Percentiles rank a stretch among this genome's conserved stretches.
These are phyloP conservation scores for Neosalanx taihuensis DNA, from an alignment of 2,797 vertebrate genomes.

Conservation along the genomic window DNA sequence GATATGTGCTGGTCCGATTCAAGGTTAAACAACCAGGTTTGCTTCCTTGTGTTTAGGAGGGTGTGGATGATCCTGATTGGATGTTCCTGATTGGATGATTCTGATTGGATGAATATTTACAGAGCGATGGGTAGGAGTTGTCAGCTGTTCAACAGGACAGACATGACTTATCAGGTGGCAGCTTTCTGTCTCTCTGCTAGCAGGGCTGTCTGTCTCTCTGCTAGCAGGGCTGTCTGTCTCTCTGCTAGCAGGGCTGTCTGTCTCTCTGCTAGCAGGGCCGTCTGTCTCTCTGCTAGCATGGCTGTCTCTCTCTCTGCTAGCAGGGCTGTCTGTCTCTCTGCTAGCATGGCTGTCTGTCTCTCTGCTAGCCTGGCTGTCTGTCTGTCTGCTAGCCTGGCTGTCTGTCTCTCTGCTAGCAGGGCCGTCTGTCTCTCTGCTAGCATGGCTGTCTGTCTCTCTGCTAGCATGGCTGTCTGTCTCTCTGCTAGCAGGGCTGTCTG, in stretches of 20 bases:
- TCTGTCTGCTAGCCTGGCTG: too few relatives aligned
- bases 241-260: background rate
- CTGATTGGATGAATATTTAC: conserved; percentile 32
- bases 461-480: background rate
- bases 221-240: conserved; percentile 52
- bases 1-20: background rate
- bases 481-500: too few relatives aligned
- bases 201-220: conserved; percentile 37
- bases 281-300: too few relatives aligned
- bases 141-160: conserved; percentile 58
- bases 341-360: background rate
- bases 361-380: conserved; percentile 8
- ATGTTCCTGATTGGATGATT: conserved; percentile 40
- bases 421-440: too few relatives aligned
- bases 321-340: conserved; percentile 53
- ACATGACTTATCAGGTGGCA: conserved; percentile 22
- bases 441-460: background rate
- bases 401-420: too few relatives aligned
- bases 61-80: too few relatives aligned
- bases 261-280: too few relatives aligned
- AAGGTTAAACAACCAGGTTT: background rate
- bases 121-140: conserved; percentile 58
- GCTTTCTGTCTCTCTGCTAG: conserved; percentile 65
- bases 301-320: background rate
- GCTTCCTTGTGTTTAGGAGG: conserved; percentile 8